Conservation (phyloP, 2,113 vertebrate species). For the Panthera uncia region DNA sequence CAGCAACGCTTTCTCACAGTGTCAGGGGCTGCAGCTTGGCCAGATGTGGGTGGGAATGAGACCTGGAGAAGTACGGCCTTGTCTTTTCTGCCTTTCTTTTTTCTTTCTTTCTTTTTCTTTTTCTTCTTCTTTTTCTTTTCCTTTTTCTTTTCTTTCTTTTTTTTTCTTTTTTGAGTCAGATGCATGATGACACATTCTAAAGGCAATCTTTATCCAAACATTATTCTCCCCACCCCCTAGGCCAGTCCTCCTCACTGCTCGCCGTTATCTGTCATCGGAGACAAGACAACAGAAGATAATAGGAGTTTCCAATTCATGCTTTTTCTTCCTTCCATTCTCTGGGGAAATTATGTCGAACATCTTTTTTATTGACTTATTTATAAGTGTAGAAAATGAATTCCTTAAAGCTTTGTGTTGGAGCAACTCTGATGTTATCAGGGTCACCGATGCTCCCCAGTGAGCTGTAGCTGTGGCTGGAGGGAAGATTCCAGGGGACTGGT, state of each 20-base stretch:
- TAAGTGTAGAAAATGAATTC: conserved; percentile 72
- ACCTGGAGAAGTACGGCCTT: background rate
- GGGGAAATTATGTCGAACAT: conserved; percentile 78
- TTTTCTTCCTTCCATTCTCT: conserved; percentile 53
- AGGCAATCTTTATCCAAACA: background rate
- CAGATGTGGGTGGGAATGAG: background rate
- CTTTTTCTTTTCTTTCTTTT: background rate
- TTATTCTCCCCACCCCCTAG: background rate
- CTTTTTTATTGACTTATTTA: conserved; percentile 78
- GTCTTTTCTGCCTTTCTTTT: background rate
- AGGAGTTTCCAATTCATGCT: conserved; percentile 41
- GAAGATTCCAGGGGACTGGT: background rate
- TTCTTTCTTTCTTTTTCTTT: background rate
- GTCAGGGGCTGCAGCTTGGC: background rate
- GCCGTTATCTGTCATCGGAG: conserved; percentile 48
- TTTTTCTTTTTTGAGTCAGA: background rate
- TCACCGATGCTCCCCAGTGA: background rate
- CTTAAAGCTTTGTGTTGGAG: conserved; percentile 64
- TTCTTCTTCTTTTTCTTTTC: background rate
- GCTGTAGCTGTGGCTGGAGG: background rate
- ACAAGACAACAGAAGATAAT: conserved; percentile 48
- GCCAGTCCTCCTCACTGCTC: background rate
- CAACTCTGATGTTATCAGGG: background rate
- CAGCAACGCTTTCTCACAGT: background rate
- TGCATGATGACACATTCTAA: background rate